Evolutionary conservation across 2,113 vertebrate species (phyloP).

Genomic region (Percopsis transmontana): DNA sequence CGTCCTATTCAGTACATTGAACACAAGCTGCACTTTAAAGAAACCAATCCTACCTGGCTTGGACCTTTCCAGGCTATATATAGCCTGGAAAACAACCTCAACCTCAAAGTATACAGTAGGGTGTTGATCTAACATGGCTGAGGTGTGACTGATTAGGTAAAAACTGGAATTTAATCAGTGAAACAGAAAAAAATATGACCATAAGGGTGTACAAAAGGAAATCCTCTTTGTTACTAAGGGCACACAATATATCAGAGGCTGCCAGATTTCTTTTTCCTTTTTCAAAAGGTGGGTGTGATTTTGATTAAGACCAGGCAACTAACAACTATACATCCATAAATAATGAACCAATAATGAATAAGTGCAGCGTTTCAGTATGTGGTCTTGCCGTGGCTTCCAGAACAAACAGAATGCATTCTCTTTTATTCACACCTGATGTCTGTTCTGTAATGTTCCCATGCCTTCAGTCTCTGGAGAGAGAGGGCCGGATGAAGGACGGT

Average conservation of each 20-base stretch:
- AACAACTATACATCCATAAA: not conserved
- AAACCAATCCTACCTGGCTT: constrained; percentile 37
- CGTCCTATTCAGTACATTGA: constrained; percentile 40
- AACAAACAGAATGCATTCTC: constrained; percentile 8
- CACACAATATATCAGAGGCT: not conserved
- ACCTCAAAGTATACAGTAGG: constrained; percentile 13
- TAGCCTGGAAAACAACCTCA: constrained; percentile 22
- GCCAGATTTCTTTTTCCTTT: not conserved
- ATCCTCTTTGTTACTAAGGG: too few relatives aligned
- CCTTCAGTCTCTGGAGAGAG: too few relatives aligned
- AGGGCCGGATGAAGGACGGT: not conserved
- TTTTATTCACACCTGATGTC: constrained; percentile 28
- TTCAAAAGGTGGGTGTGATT: not conserved
- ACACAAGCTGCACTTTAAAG: constrained; percentile 45
- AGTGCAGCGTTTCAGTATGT: constrained; percentile 9
- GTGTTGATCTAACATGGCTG: constrained; percentile 17
- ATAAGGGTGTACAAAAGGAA: too few relatives aligned
- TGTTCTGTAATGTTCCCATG: constrained; percentile 11
- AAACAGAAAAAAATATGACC: too few relatives aligned
- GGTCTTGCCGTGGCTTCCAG: not conserved
- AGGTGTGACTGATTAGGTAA: constrained; percentile 19
- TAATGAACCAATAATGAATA: not conserved
- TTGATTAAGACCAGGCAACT: not conserved
- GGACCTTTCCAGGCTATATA: too few relatives aligned
- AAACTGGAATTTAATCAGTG: constrained; percentile 37